These are phyloP conservation scores for Bufo bufo DNA, from an alignment of 2,113 vertebrate genomes.

Conservation along the genomic window DNA sequence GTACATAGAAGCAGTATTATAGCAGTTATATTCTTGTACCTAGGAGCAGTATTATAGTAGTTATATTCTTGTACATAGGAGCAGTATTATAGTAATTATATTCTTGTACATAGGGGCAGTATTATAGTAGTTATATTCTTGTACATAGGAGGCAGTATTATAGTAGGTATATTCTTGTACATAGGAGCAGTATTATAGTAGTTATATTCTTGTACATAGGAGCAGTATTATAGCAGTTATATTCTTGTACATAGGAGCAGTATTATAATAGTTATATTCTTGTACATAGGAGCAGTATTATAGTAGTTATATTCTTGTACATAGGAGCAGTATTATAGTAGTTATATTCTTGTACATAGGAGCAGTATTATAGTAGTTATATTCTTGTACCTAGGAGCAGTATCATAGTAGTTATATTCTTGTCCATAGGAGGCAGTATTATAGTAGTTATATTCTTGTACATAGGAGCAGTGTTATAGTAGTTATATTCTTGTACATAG, in stretches of 20 bases:
- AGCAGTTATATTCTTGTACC: neutral
- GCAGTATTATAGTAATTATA: too few relatives aligned
- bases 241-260: neutral
- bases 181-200: too few relatives aligned
- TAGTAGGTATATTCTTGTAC: too few relatives aligned
- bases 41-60: too few relatives aligned
- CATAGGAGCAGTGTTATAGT: too few relatives aligned
- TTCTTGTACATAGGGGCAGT: too few relatives aligned
- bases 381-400: neutral
- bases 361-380: neutral
- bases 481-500: too few relatives aligned
- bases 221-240: neutral
- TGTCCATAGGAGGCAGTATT: neutral
- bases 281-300: neutral
- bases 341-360: neutral
- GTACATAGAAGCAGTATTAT: neutral
- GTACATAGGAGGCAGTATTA: too few relatives aligned
- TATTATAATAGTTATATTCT: neutral
- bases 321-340: neutral
- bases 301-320: too few relatives aligned
- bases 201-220: neutral
- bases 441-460: too few relatives aligned
- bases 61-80: too few relatives aligned
- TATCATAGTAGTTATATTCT: neutral
- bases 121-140: too few relatives aligned